Evolutionary conservation across 1,140 invertebrate genomes (phyloP).

Genomic region (Drosophila willistoni): DNA sequence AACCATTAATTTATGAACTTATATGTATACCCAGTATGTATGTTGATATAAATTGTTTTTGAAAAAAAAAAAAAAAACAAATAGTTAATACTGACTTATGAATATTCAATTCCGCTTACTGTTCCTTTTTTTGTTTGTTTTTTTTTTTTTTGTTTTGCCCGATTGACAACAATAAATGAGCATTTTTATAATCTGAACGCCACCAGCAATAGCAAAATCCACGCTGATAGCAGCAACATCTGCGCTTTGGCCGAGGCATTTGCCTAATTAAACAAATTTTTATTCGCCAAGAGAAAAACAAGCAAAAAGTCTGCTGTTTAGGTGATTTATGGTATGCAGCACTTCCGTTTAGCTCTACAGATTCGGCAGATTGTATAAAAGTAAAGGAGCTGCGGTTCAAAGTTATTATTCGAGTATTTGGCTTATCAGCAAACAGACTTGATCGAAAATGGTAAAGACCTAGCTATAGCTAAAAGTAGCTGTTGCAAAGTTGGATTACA

Average conservation of each 20-base stretch:
- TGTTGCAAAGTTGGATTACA: constrained; percentile 15
- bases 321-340: constrained; percentile 68
- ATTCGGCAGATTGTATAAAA: constrained; percentile 61
- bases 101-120: constrained; percentile 43
- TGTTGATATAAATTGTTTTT: constrained; percentile 40
- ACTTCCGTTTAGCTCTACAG: constrained; percentile 58
- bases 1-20: not conserved
- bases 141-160: not conserved
- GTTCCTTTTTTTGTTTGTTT: not conserved
- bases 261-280: constrained; percentile 58
- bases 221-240: constrained; percentile 46
- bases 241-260: constrained; percentile 40
- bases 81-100: constrained; percentile 45
- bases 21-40: constrained; percentile 26
- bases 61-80: constrained; percentile 6
- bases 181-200: constrained; percentile 46
- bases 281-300: constrained; percentile 27
- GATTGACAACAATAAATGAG: constrained; percentile 50
- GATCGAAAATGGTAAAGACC: constrained; percentile 62
- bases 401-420: constrained; percentile 64
- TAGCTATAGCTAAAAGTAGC: not conserved
- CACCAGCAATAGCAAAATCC: constrained; percentile 16
- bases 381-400: constrained; percentile 41
- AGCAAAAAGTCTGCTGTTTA: constrained; percentile 37
- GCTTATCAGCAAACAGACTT: constrained; percentile 50